Percentiles rank a stretch among this genome's conserved stretches.
Conservation (phyloP, 2,888 invertebrate genomes). For the Sminthurides aquaticus region DNA sequence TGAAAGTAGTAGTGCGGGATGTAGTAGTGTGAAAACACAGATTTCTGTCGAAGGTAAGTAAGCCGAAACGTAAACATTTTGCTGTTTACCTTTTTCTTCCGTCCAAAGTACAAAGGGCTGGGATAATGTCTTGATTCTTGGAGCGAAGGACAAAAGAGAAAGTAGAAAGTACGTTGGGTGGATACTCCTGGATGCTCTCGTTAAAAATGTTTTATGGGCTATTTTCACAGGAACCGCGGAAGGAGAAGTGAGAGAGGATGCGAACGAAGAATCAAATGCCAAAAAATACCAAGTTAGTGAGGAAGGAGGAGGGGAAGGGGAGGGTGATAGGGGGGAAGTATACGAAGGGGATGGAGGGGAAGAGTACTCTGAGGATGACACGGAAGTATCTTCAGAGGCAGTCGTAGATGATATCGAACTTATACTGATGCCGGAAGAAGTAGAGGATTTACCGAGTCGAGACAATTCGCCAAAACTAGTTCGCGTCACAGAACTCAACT, state of each 20-base stretch:
- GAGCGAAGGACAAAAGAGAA: too few species aligned
- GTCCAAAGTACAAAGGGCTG: too few species aligned
- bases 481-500: constrained; percentile 42
- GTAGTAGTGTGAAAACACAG: neutral
- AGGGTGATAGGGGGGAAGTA: neutral
- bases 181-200: too few species aligned
- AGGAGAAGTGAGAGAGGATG: neutral
- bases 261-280: neutral
- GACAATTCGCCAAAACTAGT: constrained; percentile 40
- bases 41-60: neutral
- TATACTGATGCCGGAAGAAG: constrained; percentile 42
- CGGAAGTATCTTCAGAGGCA: constrained; percentile 41
- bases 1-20: neutral
- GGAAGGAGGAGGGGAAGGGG: neutral
- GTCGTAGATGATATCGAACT: constrained; percentile 43
- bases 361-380: constrained; percentile 32
- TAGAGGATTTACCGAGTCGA: constrained; percentile 30
- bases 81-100: neutral
- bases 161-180: too few species aligned
- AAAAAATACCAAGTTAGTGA: constrained; percentile 10
- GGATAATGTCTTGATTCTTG: too few species aligned
- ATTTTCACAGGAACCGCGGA: neutral
- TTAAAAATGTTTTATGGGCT: too few species aligned
- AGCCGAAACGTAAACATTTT: neutral
- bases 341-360: constrained; percentile 16